phyloP scores from a whole-genome alignment of 2,888 invertebrate species.

The Lasioglossum lativentre region DNA sequence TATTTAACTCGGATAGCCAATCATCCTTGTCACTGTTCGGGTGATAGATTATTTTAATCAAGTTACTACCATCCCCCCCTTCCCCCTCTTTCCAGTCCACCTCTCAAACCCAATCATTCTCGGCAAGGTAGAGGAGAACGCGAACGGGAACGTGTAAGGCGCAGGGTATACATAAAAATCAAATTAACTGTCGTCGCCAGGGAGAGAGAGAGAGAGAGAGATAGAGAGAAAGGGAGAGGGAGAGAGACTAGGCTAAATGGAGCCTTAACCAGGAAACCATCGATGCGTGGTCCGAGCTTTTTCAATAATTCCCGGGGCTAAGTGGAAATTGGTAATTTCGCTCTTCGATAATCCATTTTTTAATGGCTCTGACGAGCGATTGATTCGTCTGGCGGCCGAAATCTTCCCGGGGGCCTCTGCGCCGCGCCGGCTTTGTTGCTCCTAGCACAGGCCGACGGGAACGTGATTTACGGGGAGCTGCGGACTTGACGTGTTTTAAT shows the following conservation, averaged over 20 bases:
- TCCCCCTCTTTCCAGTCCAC: constrained; percentile 48
- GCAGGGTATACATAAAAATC: constrained; percentile 65
- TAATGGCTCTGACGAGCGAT: constrained; percentile 63
- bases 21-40: constrained; percentile 74
- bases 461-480: constrained; percentile 31
- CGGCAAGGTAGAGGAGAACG: constrained; percentile 13
- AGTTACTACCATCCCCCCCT: constrained; percentile 61
- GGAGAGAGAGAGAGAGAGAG: neutral
- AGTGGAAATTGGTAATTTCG: constrained; percentile 60
- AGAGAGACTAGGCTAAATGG: constrained; percentile 27
- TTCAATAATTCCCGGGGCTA: constrained; percentile 56
- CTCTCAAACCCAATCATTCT: constrained; percentile 68
- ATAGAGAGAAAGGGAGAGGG: neutral
- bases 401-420: neutral
- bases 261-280: constrained; percentile 59
- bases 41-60: constrained; percentile 81
- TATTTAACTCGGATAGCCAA: constrained; percentile 78
- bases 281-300: constrained; percentile 40
- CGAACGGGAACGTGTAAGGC: constrained; percentile 23
- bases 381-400: constrained; percentile 48
- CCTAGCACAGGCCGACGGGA: neutral
- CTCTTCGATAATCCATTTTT: constrained; percentile 65
- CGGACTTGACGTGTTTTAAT: constrained; percentile 31
- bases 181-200: constrained; percentile 60
- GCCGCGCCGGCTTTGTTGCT: neutral